These are phyloP conservation scores for Polyommatus iphigenia DNA, from an alignment of 2,888 invertebrate genomes.

Conservation along the genomic window DNA sequence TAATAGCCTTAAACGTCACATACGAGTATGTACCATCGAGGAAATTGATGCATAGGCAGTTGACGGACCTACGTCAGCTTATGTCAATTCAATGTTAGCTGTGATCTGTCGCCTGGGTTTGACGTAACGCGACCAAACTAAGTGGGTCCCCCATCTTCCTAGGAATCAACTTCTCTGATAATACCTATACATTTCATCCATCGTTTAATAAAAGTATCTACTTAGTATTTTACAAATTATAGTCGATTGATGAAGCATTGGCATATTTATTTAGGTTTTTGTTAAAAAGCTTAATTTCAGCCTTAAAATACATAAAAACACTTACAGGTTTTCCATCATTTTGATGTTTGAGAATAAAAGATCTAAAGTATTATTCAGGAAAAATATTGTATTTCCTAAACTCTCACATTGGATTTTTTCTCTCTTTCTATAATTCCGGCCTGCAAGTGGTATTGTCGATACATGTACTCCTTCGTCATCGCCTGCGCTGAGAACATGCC, in stretches of 20 bases:
- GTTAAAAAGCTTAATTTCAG: not conserved
- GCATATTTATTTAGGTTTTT: not conserved
- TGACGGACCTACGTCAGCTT: too few relatives aligned
- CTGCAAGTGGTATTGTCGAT: constrained; percentile 70
- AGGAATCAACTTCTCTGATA: too few relatives aligned
- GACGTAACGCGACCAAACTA: too few relatives aligned
- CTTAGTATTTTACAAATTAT: too few relatives aligned
- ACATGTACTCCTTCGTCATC: constrained; percentile 76
- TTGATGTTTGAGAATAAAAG: not conserved
- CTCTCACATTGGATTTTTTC: constrained; percentile 52
- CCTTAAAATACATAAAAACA: not conserved
- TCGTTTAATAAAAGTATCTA: not conserved
- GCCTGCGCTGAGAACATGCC: constrained; percentile 74
- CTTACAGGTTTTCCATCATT: not conserved
- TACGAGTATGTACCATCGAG: not conserved
- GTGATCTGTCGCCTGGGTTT: too few relatives aligned
- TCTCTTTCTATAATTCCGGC: constrained; percentile 64
- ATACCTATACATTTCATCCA: not conserved
- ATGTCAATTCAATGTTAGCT: too few relatives aligned
- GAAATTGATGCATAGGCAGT: too few relatives aligned
- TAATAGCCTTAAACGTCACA: constrained; percentile 30
- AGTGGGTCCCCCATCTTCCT: too few relatives aligned
- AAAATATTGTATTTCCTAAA: not conserved
- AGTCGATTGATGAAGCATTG: too few relatives aligned
- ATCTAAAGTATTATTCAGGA: too few relatives aligned